These are phyloP conservation scores for Alfaro cultratus DNA, from an alignment of 2,797 vertebrate genomes.

Conservation along the genomic window DNA sequence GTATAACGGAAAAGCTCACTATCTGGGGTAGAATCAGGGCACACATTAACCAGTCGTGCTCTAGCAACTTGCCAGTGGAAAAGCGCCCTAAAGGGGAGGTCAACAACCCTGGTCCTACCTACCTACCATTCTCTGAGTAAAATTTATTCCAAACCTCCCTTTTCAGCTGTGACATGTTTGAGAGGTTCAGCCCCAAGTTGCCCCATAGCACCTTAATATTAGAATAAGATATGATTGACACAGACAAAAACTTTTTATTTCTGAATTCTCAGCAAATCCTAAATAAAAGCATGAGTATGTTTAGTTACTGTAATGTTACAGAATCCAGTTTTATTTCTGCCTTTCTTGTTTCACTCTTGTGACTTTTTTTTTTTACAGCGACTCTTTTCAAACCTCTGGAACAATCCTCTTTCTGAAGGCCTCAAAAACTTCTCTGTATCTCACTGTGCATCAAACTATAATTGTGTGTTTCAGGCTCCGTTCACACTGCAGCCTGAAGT, in stretches of 20 bases:
- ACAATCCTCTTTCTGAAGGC: neutral
- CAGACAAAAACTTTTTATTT: neutral
- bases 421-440: neutral
- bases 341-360: neutral
- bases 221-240: neutral
- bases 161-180: neutral
- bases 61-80: too few relatives aligned
- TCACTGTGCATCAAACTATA: too few relatives aligned
- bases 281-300: neutral
- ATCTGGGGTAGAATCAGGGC: too few relatives aligned
- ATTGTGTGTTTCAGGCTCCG: too few relatives aligned
- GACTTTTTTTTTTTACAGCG: neutral
- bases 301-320: neutral
- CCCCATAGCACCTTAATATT: neutral
- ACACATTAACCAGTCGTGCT: too few relatives aligned
- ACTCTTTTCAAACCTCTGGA: neutral
- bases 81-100: neutral
- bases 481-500: too few relatives aligned
- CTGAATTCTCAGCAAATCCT: neutral
- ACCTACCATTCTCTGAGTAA: neutral
- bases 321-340: neutral
- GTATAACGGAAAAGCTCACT: too few relatives aligned
- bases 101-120: neutral
- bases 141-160: neutral
- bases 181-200: neutral